Conservation (phyloP, 2,113 vertebrate species). For the Cettia cetti region DNA sequence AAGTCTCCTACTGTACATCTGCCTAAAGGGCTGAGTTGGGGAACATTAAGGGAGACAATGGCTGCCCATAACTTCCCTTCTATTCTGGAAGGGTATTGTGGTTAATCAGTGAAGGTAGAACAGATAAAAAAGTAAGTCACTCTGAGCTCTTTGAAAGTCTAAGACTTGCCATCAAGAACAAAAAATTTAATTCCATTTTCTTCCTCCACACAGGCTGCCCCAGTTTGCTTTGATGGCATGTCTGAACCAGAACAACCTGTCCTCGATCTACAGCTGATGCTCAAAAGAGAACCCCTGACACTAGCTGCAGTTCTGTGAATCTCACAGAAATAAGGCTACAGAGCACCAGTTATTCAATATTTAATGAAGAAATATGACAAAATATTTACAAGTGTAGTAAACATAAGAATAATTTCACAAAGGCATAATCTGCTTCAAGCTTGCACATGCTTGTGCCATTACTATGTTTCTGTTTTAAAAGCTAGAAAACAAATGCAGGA, state of each 20-base stretch:
- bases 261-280: neutral
- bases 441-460: fast-evolving
- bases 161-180: neutral
- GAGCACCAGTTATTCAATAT: conserved; percentile 25
- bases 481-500: fast-evolving
- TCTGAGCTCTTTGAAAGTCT: neutral
- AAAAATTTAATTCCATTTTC: neutral
- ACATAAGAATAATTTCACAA: neutral
- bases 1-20: neutral
- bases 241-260: conserved; percentile 36
- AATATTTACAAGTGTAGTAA: conserved; percentile 25
- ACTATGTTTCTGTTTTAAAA: neutral
- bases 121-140: neutral
- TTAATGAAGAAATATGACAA: conserved; percentile 49
- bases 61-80: neutral
- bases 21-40: neutral
- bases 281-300: neutral
- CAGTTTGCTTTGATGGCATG: conserved; percentile 47
- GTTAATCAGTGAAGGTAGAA: neutral
- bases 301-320: neutral
- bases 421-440: neutral
- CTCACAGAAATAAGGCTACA: neutral
- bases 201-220: neutral
- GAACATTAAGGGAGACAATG: neutral
- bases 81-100: neutral